Percentiles rank a stretch among this genome's conserved stretches.
phyloP scores from a whole-genome alignment of 2,888 invertebrate species.

The Lasius fuliginosus region DNA sequence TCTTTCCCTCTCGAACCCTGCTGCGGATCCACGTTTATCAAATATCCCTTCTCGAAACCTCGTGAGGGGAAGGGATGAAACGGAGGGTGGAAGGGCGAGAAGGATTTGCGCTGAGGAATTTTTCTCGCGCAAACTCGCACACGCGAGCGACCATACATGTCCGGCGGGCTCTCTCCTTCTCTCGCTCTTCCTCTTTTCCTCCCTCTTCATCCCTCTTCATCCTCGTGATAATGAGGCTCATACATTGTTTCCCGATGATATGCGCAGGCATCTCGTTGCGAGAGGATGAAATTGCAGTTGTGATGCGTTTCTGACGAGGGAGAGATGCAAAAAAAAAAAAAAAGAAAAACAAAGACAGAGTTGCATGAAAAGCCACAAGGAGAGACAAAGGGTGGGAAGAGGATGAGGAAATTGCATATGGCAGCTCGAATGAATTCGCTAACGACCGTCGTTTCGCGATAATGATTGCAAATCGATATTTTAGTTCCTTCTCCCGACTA shows the following conservation, averaged over 20 bases:
- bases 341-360: no score
- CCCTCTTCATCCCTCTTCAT: not conserved
- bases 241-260: conserved; percentile 43
- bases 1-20: not conserved
- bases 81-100: not conserved
- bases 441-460: conserved; percentile 50
- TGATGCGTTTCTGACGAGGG: not conserved
- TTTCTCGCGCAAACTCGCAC: conserved; percentile 25
- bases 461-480: conserved; percentile 41
- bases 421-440: conserved; percentile 63
- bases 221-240: conserved; percentile 51
- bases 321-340: not conserved
- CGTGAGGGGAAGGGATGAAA: not conserved
- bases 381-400: not conserved
- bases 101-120: not conserved
- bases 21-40: not conserved
- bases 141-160: conserved; percentile 48
- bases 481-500: not conserved
- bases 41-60: not conserved
- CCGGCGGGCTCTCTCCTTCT: not conserved
- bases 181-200: not conserved
- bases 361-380: not conserved
- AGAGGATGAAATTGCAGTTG: conserved; percentile 21
- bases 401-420: not conserved
- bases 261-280: conserved; percentile 13